Conservation (phyloP, 2,113 vertebrate genomes). For the Pelecanoides urinatrix region DNA sequence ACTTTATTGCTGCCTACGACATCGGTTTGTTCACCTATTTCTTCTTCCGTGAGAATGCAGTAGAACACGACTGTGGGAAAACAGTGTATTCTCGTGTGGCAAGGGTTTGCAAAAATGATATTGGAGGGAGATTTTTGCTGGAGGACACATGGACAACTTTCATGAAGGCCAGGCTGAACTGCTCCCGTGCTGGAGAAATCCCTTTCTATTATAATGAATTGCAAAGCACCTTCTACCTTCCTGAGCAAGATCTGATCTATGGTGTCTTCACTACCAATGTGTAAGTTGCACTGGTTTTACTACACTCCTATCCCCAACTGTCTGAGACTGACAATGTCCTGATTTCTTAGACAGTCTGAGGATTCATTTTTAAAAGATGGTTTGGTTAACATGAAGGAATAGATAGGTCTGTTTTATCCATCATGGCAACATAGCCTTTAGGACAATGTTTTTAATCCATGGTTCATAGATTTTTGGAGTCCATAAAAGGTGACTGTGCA, state of each 20-base stretch:
- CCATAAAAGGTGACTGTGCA: not conserved
- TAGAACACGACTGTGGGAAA: constrained; percentile 88
- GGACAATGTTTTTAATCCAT: not conserved
- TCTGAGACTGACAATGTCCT: not conserved
- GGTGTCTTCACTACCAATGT: constrained; percentile 90
- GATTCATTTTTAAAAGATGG: not conserved
- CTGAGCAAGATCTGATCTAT: constrained; percentile 88
- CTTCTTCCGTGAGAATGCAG: constrained; percentile 87
- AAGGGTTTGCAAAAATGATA: constrained; percentile 88
- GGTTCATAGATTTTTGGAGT: not conserved
- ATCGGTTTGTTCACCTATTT: constrained; percentile 88
- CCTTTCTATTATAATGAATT: constrained; percentile 90
- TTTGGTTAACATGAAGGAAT: not conserved
- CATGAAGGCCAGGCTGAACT: constrained; percentile 89
- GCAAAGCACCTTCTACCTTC: constrained; percentile 89
- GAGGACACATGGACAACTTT: constrained; percentile 93
- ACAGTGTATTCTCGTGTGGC: constrained; percentile 88
- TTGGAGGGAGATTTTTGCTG: constrained; percentile 87
- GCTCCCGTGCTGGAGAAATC: constrained; percentile 88
- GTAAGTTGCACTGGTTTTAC: constrained; percentile 70
- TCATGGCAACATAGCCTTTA: not conserved
- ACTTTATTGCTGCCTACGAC: constrained; percentile 90
- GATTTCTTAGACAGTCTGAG: not conserved
- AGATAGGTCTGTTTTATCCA: not conserved
- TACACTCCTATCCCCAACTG: not conserved